Percentiles rank a stretch among this genome's conserved stretches.
Evolutionary conservation across 2,797 vertebrate species (phyloP).

Genomic region (Cirrhinus molitorella): DNA sequence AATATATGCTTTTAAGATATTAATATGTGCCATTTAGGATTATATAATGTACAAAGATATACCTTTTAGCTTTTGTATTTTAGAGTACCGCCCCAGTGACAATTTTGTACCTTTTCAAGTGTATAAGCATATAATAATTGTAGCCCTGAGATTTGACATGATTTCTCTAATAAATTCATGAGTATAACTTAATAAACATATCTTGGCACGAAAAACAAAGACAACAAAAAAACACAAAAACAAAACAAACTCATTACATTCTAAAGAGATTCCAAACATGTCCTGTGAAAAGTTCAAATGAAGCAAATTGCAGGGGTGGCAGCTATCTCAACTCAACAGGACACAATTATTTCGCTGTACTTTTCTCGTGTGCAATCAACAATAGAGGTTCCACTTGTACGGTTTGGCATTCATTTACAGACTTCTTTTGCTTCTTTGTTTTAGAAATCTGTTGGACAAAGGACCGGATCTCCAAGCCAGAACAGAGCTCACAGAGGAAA

Average conservation of each 20-base stretch:
- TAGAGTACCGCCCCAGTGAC: not conserved
- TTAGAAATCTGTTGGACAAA: constrained; percentile 67
- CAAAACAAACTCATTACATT: constrained; percentile 22
- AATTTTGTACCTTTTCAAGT: not conserved
- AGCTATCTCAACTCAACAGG: constrained; percentile 40
- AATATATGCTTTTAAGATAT: not conserved
- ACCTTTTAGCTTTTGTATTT: not conserved
- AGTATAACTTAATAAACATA: not conserved
- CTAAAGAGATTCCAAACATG: not conserved
- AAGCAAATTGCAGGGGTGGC: not conserved
- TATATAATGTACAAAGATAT: not conserved
- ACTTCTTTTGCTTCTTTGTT: constrained; percentile 65
- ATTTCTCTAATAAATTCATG: not conserved
- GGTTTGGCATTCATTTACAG: constrained; percentile 37
- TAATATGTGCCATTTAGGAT: not conserved
- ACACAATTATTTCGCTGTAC: constrained; percentile 61
- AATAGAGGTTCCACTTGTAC: constrained; percentile 36
- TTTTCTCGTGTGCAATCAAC: constrained; percentile 56
- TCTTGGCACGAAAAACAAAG: not conserved
- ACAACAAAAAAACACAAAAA: constrained; percentile 21
- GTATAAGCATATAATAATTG: not conserved
- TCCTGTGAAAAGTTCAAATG: constrained; percentile 4
- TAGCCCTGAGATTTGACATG: not conserved
- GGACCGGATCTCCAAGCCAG: constrained; percentile 58
- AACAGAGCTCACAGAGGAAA: constrained; percentile 57